Percentiles rank a stretch among this genome's conserved stretches.
Evolutionary conservation across 1,140 invertebrate species (phyloP).

Genomic region (Papilio polytes): DNA sequence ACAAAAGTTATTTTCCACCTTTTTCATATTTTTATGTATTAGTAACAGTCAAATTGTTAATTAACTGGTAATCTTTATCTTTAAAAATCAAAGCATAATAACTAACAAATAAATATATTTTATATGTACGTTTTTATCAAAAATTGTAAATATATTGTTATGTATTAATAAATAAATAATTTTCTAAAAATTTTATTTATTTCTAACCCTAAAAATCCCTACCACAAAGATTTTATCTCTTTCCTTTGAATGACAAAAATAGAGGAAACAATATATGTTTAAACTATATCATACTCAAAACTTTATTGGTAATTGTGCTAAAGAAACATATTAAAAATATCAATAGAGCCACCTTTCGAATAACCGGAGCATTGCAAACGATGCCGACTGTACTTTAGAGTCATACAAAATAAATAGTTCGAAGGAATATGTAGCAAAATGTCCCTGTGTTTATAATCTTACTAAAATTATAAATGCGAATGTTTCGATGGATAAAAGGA

Average conservation of each 20-base stretch:
- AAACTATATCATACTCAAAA: too few relatives aligned
- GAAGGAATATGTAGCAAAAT: background rate
- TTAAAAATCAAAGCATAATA: background rate
- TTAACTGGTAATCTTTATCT: background rate
- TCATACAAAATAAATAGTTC: background rate
- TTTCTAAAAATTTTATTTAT: background rate
- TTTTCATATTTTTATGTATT: conserved; percentile 7
- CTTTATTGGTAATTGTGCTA: too few relatives aligned
- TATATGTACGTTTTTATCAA: background rate
- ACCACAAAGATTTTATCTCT: background rate
- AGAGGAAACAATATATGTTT: too few relatives aligned
- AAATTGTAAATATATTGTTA: conserved; percentile 33
- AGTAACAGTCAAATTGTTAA: background rate
- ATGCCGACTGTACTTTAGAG: background rate
- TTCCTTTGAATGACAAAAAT: too few relatives aligned
- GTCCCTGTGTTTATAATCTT: too few relatives aligned
- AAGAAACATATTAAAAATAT: too few relatives aligned
- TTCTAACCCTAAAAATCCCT: background rate
- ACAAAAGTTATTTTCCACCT: background rate
- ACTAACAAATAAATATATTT: background rate
- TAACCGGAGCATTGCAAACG: background rate
- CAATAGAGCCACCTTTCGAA: too few relatives aligned
- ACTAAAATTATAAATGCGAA: too few relatives aligned
- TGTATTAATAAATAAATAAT: conserved; percentile 5
- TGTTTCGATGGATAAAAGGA: too few relatives aligned